Conservation (phyloP, 2,797 vertebrate genomes). For the Notamacropus eugenii region DNA sequence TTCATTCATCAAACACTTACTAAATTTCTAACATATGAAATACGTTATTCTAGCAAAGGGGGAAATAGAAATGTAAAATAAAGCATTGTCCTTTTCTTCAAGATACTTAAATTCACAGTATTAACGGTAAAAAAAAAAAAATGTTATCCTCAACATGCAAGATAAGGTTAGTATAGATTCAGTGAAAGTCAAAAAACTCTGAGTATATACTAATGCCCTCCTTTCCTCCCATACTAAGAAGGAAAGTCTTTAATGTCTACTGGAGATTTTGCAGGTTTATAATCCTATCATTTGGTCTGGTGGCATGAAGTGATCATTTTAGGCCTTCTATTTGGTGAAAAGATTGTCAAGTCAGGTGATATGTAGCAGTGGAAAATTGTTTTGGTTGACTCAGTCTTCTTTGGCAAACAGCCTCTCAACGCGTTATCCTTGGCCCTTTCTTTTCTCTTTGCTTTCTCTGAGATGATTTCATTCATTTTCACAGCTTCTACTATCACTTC, state of each 20-base stretch:
- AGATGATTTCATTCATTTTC: not conserved
- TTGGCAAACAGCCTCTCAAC: not conserved
- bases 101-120: not conserved
- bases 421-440: not conserved
- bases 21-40: not conserved
- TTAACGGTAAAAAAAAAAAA: not conserved
- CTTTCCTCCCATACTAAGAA: not conserved
- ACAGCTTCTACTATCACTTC: not conserved
- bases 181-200: not conserved
- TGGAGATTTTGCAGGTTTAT: not conserved
- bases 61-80: not conserved
- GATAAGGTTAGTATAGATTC: not conserved
- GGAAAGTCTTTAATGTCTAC: not conserved
- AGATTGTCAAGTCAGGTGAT: not conserved
- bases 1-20: not conserved
- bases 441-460: not conserved
- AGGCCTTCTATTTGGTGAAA: not conserved
- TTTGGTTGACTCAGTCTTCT: not conserved
- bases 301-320: not conserved
- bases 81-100: not conserved
- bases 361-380: not conserved
- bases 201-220: not conserved
- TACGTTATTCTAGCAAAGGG: not conserved
- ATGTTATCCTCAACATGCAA: not conserved
- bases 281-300: not conserved